phyloP scores from a whole-genome alignment of 2,113 vertebrate genomes.

The Megaleporinus macrocephalus region DNA sequence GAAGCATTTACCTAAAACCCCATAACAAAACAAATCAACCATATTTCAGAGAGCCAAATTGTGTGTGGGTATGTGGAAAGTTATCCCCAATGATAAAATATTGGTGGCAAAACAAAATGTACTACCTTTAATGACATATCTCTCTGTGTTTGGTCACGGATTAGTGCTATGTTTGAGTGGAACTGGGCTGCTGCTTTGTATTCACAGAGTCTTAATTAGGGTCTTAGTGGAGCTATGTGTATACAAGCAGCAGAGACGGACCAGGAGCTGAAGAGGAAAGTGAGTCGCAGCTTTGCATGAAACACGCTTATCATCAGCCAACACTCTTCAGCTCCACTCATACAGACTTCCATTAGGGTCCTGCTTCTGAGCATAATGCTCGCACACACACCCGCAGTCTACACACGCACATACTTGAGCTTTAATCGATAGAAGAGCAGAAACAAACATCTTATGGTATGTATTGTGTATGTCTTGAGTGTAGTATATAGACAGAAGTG shows the following conservation, averaged over 20 bases:
- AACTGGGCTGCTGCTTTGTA: conserved; percentile 22
- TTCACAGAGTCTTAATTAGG: conserved; percentile 43
- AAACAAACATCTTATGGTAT: conserved; percentile 32
- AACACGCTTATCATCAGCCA: conserved; percentile 45
- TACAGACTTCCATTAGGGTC: conserved; percentile 27
- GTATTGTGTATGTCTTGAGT: conserved; percentile 5
- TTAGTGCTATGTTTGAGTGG: conserved; percentile 11
- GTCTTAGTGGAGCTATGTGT: conserved; percentile 32
- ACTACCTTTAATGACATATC: conserved; percentile 20
- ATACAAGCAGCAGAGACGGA: conserved; percentile 18
- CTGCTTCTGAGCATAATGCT: conserved; percentile 30
- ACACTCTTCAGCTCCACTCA: conserved; percentile 45
- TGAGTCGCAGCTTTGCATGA: conserved; percentile 35
- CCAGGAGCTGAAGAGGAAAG: conserved; percentile 4
- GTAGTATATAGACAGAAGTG: not conserved
- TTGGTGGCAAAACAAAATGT: not conserved
- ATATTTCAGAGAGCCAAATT: not conserved
- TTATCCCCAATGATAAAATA: not conserved
- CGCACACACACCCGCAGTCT: conserved; percentile 2
- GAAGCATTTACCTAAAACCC: not conserved
- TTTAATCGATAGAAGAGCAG: conserved; percentile 18
- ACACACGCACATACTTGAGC: conserved; percentile 23
- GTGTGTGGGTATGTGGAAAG: conserved; percentile 39
- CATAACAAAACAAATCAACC: not conserved
- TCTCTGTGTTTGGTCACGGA: conserved; percentile 23